Conservation (phyloP, 2,888 invertebrate genomes). For the Cantharis flavilabris region DNA sequence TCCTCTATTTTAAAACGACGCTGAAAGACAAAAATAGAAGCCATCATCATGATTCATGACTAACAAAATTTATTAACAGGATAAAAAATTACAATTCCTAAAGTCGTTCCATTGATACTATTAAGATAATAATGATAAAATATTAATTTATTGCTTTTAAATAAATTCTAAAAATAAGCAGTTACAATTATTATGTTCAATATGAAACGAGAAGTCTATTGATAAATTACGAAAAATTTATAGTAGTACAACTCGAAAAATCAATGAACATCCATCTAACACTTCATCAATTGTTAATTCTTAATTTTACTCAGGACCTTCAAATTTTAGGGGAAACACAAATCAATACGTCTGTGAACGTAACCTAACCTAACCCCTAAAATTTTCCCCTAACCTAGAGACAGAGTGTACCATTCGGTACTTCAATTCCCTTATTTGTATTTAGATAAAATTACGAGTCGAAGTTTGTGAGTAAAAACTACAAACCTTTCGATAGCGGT, state of each 20-base stretch:
- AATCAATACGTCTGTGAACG: constrained; percentile 11
- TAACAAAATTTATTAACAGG: neutral
- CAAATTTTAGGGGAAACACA: constrained; percentile 19
- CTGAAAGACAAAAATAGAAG: constrained; percentile 1
- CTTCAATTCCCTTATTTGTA: neutral
- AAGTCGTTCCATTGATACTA: neutral
- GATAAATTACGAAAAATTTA: neutral
- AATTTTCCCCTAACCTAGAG: constrained; percentile 18
- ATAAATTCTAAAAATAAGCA: neutral
- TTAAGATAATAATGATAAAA: neutral
- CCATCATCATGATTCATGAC: neutral
- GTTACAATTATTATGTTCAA: neutral
- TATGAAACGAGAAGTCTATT: neutral
- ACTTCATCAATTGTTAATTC: constrained; percentile 13
- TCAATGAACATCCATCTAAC: neutral
- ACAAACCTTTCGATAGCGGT: neutral
- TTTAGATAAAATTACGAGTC: neutral
- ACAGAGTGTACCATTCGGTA: constrained; percentile 6
- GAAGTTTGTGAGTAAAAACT: neutral
- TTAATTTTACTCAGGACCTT: constrained; percentile 18
- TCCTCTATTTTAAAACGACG: neutral
- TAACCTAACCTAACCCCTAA: constrained; percentile 20
- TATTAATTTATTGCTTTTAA: neutral
- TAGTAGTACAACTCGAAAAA: neutral
- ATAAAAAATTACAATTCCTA: neutral